Percentiles rank a stretch among this genome's conserved stretches.
Evolutionary conservation across 2,797 vertebrate species (phyloP).

Genomic region (Acrossocheilus fasciatus): DNA sequence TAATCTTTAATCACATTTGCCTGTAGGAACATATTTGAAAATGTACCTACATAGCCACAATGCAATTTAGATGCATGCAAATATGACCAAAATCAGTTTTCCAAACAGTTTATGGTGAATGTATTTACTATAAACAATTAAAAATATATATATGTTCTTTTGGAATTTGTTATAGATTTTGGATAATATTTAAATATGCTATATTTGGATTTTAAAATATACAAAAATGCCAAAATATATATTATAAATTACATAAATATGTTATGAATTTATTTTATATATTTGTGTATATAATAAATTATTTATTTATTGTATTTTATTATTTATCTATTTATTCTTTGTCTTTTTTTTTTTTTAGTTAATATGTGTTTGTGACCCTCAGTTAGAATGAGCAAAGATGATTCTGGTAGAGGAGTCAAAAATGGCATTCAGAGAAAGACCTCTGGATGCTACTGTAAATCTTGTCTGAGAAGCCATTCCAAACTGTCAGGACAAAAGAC

Average conservation of each 20-base stretch:
- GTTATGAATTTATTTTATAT: not conserved
- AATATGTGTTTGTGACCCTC: not conserved
- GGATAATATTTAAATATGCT: not conserved
- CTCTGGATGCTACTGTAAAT: constrained; percentile 63
- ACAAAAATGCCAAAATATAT: not conserved
- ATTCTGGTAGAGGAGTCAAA: constrained; percentile 52
- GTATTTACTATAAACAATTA: no score
- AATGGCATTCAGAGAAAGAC: constrained; percentile 61
- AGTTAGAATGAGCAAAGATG: not conserved
- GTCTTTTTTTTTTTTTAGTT: not conserved
- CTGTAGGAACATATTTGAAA: not conserved
- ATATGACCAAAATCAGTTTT: no score
- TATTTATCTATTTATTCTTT: no score
- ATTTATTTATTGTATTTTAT: no score
- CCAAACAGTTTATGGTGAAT: no score
- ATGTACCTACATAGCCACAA: not conserved
- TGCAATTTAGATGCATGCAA: not conserved
- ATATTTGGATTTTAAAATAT: not conserved
- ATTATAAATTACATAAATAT: not conserved
- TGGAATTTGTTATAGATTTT: not conserved
- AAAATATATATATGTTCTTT: no score
- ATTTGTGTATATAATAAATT: not conserved
- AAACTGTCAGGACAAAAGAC: constrained; percentile 47
- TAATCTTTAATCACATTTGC: no score
- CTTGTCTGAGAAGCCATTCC: constrained; percentile 45